These are phyloP conservation scores for Artibeus jamaicensis DNA, from an alignment of 2,797 vertebrate genomes.

Conservation along the genomic window DNA sequence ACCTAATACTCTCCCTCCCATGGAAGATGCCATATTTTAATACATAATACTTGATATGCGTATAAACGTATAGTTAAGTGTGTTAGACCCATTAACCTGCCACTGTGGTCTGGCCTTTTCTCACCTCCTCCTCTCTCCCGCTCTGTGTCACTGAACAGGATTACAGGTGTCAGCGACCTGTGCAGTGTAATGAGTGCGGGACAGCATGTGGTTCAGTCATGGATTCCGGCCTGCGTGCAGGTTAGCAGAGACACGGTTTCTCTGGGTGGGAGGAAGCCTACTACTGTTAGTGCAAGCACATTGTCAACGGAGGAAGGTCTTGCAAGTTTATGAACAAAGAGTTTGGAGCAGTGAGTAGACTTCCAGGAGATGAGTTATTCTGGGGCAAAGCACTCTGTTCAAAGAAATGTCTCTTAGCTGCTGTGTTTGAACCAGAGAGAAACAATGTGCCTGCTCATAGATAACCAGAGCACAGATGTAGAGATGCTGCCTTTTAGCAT, in stretches of 20 bases:
- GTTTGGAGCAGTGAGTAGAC: background rate
- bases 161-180: background rate
- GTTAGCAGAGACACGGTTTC: background rate
- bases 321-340: background rate
- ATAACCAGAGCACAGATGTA: background rate
- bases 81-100: background rate
- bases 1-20: background rate
- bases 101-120: background rate
- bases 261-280: background rate
- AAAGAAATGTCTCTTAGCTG: background rate
- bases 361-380: background rate
- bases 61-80: background rate
- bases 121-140: background rate
- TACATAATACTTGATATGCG: background rate
- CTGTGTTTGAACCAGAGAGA: background rate
- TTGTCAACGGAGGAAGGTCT: background rate
- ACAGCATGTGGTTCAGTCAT: background rate
- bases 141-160: background rate
- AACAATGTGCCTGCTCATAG: background rate
- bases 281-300: background rate
- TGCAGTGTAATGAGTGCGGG: background rate
- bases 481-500: background rate
- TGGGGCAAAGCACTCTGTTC: background rate
- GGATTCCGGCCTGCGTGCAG: background rate
- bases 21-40: background rate